phyloP scores from a whole-genome alignment of 2,113 vertebrate species.

The Chaenogobius annularis region DNA sequence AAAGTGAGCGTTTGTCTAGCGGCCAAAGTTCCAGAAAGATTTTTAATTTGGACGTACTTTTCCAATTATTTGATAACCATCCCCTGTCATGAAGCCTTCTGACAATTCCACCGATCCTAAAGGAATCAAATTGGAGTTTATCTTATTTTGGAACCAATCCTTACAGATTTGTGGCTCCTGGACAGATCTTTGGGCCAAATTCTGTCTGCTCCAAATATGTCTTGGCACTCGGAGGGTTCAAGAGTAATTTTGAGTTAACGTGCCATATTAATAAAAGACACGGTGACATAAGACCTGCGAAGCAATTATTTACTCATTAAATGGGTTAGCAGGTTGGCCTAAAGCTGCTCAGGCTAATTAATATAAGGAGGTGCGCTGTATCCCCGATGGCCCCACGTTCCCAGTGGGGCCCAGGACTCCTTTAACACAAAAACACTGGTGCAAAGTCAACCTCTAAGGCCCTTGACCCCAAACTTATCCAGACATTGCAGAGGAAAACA shows the following conservation, averaged over 20 bases:
- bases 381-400: conserved; percentile 56
- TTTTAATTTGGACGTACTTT: conserved; percentile 65
- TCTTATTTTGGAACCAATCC: conserved; percentile 68
- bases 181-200: conserved; percentile 55
- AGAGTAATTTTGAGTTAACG: conserved; percentile 71
- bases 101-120: conserved; percentile 58
- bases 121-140: conserved; percentile 62
- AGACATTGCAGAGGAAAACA: background rate
- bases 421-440: conserved; percentile 31
- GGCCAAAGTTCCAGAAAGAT: conserved; percentile 45
- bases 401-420: conserved; percentile 48
- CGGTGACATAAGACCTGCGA: conserved; percentile 70
- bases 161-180: conserved; percentile 55
- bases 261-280: conserved; percentile 68
- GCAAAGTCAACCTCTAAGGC: conserved; percentile 50
- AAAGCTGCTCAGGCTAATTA: conserved; percentile 72
- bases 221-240: conserved; percentile 69
- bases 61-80: conserved; percentile 76
- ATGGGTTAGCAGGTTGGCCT: conserved; percentile 74
- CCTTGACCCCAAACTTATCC: conserved; percentile 53
- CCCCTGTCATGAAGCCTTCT: conserved; percentile 60
- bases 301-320: conserved; percentile 77
- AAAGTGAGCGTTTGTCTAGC: conserved; percentile 41
- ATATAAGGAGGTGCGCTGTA: conserved; percentile 63
- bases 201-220: conserved; percentile 62